Conservation (phyloP, 1,140 invertebrate species). For the roundworm (Caenorhabditis elegans) region WBcel235 BX284603.4:3317501-3318000, state of each 20-base stretch:
- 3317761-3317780: too few species aligned
- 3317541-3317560: not conserved
- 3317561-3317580: not conserved
- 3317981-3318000: too few species aligned
- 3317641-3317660: too few species aligned
- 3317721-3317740: not conserved
- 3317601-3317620: not conserved
- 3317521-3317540: not conserved
- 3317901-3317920: too few species aligned
- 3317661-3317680: too few species aligned
- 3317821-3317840: not conserved
- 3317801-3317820: not conserved
- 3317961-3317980: too few species aligned
- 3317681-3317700: too few species aligned
- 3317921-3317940: not conserved
- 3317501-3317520: too few species aligned
- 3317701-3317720: not conserved
- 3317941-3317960: too few species aligned
- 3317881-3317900: not conserved
- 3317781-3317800: too few species aligned
- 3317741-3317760: too few species aligned
- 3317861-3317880: not conserved
- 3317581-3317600: not conserved
- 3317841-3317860: not conserved
- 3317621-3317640: not conserved